Base-by-base conservation (phyloP, 2,888 invertebrate species). In the Neuroscelio doddi region DNA sequence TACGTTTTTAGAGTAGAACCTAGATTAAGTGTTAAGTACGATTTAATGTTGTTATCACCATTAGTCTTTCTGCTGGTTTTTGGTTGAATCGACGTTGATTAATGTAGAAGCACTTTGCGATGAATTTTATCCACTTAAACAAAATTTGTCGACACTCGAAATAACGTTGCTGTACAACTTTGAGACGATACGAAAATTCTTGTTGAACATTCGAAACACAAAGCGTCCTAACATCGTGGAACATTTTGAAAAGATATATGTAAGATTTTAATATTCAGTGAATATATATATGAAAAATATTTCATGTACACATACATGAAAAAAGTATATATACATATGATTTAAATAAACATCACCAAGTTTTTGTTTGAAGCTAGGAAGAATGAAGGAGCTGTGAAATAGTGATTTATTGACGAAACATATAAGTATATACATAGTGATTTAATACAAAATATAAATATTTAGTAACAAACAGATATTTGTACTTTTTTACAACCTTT, bases 351-450 rank as follows among this genome's bases (percentile, higher is more conserved):
- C 64, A 47, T 63, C 64, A 66, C 64, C 66, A 65, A 73, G 72
- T 75, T 75, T 76, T 71, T 55, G 70, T 70, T 76, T 78, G 70
- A 66, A 74, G 75, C 71, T 69, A 76, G 72, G 77, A 76, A 69
- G 70, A 78, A 79, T 75, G 55, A 67, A 46, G 74, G 78, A 78
- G 81, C 82, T 82, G 80, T 81, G 80, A 81, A 75, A 79, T 81
- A 81, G 79, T 78, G 75, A 81, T 79, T 81, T 79, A 81, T 79
- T 75, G 77, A 79, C 68, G 72, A 77, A 74, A 76, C 74, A 75
- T 72, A 79, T 71, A 74, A 70, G 68, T 71, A 72, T 71, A 72
- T 74, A 75, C 65, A 75, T 80, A 79, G 76, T 62, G 72, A 78
- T 79, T 78, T 74, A 79, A 78, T 80, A 78, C 75, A 77, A 77